Base-by-base conservation (phyloP, 1,140 invertebrate genomes). In the Drosophila oshimai region DNA sequence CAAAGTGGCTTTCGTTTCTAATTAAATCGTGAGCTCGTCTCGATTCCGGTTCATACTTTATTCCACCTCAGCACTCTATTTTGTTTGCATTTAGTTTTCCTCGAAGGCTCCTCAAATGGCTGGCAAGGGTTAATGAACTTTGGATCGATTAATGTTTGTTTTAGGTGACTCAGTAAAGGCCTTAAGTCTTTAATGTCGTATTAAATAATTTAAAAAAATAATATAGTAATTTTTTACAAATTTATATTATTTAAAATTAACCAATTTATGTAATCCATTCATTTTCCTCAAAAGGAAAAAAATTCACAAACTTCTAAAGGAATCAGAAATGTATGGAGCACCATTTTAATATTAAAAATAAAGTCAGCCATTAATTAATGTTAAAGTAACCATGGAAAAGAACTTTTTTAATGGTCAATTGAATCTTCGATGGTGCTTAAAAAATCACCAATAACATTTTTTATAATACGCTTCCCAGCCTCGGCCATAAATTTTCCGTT, bases 1-100 rank as follows among this genome's bases (percentile, higher is more conserved):
- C 72, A 77, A 83, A 83, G 67, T 83, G 78, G 78, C 78, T 83
- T 83, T 74, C 26, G 24, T 54, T 61, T 74, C 69, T 83, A 83
- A 83, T 83, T 83, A 74, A 83, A 83, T 77, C 77, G 69, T 51
- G 44, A 72, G 61, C 57, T 39, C 7, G 24, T 24, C 17, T 47
- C 41, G 13, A 49, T 31, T 41, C 18, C 9, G 15, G 36, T 7
- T 65, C 12, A 60, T 61, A 61, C 41, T 64, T 37, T 61, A 64
- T 61, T 28, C 41, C 61, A 36, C 22, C 58, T 64, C 42, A 18
- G 61, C 61, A 65, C 61, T 67, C 60, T 65, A 67, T 39, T 65
- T 37, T 65, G 22, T 65, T 67, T 67, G 62, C 60, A 15, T 41
- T 65, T 42, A 65, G 45, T 24, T 50, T 34, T 37, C 9, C 41